Evolutionary conservation across 2,797 vertebrate species (phyloP).

Genomic region (Tarsius wallacei): DNA sequence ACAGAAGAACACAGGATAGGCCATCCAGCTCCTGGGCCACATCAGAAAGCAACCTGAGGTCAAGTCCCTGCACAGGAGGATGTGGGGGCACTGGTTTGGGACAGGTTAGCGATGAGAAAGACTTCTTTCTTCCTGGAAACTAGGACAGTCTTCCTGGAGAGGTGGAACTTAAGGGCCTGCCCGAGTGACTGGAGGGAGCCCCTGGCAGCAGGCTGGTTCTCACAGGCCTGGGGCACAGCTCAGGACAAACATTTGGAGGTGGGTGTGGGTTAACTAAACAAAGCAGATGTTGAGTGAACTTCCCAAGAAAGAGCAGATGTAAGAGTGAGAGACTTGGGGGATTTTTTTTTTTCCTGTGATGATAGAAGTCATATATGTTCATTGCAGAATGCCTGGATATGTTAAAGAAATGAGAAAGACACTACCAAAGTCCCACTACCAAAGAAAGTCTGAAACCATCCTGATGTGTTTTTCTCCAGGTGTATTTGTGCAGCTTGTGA

Average conservation of each 20-base stretch:
- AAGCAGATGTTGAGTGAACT: background rate
- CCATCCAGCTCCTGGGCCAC: background rate
- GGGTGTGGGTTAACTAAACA: background rate
- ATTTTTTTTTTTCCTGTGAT: background rate
- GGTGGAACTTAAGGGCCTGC: background rate
- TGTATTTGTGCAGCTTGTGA: slow-evolving; percentile 22
- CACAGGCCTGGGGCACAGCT: background rate
- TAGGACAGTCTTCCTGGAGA: background rate
- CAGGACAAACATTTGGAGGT: background rate
- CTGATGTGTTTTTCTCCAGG: background rate
- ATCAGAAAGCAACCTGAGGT: background rate
- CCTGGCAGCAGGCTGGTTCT: background rate
- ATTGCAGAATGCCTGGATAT: background rate
- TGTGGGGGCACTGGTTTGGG: background rate
- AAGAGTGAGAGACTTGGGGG: background rate
- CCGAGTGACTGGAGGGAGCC: background rate
- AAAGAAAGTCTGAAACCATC: background rate
- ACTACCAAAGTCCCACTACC: too few species aligned
- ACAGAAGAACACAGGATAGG: background rate
- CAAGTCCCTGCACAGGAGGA: background rate
- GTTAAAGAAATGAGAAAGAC: background rate
- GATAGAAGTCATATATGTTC: background rate
- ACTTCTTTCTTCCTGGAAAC: background rate
- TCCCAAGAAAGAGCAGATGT: background rate
- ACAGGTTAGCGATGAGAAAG: background rate